phyloP scores from a whole-genome alignment of 2,888 invertebrate species.

The Julus scanicus region DNA sequence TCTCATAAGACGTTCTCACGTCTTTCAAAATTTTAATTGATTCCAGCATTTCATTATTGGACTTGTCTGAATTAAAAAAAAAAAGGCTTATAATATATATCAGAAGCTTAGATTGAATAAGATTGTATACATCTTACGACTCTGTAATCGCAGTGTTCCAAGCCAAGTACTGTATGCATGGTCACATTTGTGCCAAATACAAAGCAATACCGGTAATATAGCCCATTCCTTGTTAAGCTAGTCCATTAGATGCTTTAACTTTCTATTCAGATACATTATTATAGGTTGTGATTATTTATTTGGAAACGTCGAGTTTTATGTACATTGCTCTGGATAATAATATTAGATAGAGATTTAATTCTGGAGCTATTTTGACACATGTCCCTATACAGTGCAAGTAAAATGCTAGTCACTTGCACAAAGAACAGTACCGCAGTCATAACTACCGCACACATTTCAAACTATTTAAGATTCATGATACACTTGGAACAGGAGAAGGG shows the following conservation, averaged over 20 bases:
- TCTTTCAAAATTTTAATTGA: neutral
- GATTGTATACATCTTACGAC: neutral
- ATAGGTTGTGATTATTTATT: constrained; percentile 50
- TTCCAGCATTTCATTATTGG: neutral
- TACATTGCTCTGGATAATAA: neutral
- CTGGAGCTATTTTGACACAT: neutral
- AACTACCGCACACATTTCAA: neutral
- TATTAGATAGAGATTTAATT: neutral
- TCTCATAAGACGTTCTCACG: neutral
- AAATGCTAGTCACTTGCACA: constrained; percentile 1
- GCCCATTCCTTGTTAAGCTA: constrained; percentile 29
- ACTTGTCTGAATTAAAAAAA: neutral
- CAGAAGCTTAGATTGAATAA: neutral
- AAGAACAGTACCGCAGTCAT: neutral
- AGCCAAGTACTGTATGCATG: neutral
- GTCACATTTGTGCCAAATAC: constrained; percentile 48
- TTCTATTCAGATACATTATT: neutral
- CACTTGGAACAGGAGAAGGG: neutral
- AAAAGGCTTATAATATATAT: neutral
- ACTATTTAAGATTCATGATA: constrained; percentile 9
- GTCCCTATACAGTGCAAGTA: constrained; percentile 23
- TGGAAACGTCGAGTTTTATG: constrained; percentile 1
- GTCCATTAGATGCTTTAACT: constrained; percentile 44
- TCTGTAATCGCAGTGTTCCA: neutral
- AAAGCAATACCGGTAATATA: constrained; percentile 26